Evolutionary conservation across 2,797 vertebrate genomes (phyloP), one percentile per base, ranked within the genome.

Genomic region (Bovichtus variegatus): DNA sequence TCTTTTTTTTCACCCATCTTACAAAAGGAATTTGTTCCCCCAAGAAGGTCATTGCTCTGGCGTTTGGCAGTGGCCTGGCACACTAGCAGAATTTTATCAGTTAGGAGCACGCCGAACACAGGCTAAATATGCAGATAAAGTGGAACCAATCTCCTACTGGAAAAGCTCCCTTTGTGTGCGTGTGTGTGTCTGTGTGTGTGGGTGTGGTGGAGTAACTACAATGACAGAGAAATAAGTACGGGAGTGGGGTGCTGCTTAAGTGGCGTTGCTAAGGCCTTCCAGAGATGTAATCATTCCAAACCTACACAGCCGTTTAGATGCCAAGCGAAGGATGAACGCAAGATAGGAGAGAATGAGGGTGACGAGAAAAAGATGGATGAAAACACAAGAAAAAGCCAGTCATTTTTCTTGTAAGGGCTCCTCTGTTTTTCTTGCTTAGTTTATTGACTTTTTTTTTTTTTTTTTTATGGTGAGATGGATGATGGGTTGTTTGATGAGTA

Each of bases 71-170:
- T 68, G 68, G 82, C 67, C 76, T 67, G 83, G 87, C 84, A 91
- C 81, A 87, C 90, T 69, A 80, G 82, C 89, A 89, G 87, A 81
- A 87, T 89, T 89, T 91, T 93, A 94, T 94, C 91, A 92, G 88
- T 92, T 88, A 84, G 85, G 53, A 82, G 76, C 90, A 91, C 66
- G 61, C 83, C 60, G 71, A 93, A 90, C 80, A 83, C 87, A 78
- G 85, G 83, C 84, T 84, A 91, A 94, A 90, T 92, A 92, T 92
- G 90, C 89, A 92, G 90, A 92, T 91, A 91, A 87, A 92, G 81
- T 89, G 91, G 87, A 90, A 91, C 84, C 82, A 92, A 91, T 89
- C 88, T 92, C 76, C 76, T 82, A 53, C 75, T 87, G 81, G 79
- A 89, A 86, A 78, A 59, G 49, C 81, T 81, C 72, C 61, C 47